phyloP scores from a whole-genome alignment of 2,797 vertebrate species.

The Luscinia luscinia region DNA sequence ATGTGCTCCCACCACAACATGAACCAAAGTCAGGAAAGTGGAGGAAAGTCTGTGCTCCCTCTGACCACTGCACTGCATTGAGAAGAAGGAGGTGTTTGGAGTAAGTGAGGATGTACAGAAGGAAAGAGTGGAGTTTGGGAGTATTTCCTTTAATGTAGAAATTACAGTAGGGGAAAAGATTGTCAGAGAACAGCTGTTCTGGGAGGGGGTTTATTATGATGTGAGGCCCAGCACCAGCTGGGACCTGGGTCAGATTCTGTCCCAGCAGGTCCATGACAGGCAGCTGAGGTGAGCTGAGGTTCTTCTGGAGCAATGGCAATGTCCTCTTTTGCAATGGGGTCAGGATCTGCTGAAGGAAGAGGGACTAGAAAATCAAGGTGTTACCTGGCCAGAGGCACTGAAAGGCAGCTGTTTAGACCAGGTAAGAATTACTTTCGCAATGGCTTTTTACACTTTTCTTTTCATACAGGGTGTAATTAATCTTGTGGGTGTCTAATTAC shows the following conservation, averaged over 20 bases:
- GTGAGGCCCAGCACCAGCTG: neutral
- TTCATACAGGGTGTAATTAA: neutral
- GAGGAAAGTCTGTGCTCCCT: neutral
- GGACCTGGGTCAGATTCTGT: neutral
- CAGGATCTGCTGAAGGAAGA: neutral
- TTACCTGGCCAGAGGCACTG: neutral
- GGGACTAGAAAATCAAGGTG: slow-evolving; percentile 4
- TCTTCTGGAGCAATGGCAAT: neutral
- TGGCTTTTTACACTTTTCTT: neutral
- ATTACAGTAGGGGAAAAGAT: neutral
- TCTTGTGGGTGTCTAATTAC: slow-evolving; percentile 50
- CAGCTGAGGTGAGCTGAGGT: neutral
- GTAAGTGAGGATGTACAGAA: neutral
- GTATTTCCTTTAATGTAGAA: neutral
- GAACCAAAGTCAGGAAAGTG: neutral
- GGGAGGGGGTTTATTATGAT: neutral
- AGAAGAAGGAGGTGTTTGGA: neutral
- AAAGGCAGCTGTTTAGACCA: neutral
- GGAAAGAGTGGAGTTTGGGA: neutral
- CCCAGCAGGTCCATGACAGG: neutral
- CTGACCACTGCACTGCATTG: neutral
- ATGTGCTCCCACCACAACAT: accelerated
- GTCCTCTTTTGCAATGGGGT: neutral
- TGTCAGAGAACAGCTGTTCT: neutral
- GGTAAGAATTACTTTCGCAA: slow-evolving; percentile 9